A percentile compares a stretch with the other conserved stretches of the same genome.
Evolutionary conservation across 2,113 vertebrate species (phyloP).

Genomic region (Ancistrus triradiatus): DNA sequence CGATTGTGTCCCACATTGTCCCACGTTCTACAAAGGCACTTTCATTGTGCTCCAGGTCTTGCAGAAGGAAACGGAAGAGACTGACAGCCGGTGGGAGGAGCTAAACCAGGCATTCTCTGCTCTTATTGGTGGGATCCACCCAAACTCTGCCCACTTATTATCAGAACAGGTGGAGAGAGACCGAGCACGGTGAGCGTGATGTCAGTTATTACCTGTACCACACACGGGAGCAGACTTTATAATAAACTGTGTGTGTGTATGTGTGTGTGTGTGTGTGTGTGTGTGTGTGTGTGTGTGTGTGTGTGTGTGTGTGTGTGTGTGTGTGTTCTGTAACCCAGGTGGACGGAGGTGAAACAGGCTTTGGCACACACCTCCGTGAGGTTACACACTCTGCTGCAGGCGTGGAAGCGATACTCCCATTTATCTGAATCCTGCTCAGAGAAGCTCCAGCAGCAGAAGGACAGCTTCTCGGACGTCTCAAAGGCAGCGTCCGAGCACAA

Average conservation of each 20-base stretch:
- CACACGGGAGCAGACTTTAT: background rate
- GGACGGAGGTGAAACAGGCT: conserved; percentile 64
- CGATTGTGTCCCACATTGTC: no score
- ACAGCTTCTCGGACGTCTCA: conserved; percentile 54
- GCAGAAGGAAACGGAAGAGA: conserved; percentile 65
- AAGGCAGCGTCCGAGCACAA: conserved; percentile 48
- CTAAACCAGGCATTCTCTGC: conserved; percentile 53
- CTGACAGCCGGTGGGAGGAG: conserved; percentile 65
- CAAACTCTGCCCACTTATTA: conserved; percentile 63
- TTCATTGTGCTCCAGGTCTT: no score
- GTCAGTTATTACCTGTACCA: background rate
- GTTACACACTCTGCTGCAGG: conserved; percentile 54
- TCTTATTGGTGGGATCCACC: conserved; percentile 64
- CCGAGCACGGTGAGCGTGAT: conserved; percentile 61
- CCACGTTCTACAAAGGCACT: no score
- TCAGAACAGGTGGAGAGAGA: conserved; percentile 56
- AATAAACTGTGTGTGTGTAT: background rate
- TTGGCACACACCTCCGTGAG: conserved; percentile 61
- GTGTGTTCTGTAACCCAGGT: conserved; percentile 62
- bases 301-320: conserved; percentile 16
- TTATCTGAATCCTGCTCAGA: conserved; percentile 47
- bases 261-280: background rate
- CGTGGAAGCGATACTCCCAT: conserved; percentile 65
- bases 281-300: background rate
- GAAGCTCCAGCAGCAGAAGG: conserved; percentile 61